Evolutionary conservation across 2,888 invertebrate genomes (phyloP), one percentile per base, ranked within the genome.

Genomic region (Ferdinandea cuprea): DNA sequence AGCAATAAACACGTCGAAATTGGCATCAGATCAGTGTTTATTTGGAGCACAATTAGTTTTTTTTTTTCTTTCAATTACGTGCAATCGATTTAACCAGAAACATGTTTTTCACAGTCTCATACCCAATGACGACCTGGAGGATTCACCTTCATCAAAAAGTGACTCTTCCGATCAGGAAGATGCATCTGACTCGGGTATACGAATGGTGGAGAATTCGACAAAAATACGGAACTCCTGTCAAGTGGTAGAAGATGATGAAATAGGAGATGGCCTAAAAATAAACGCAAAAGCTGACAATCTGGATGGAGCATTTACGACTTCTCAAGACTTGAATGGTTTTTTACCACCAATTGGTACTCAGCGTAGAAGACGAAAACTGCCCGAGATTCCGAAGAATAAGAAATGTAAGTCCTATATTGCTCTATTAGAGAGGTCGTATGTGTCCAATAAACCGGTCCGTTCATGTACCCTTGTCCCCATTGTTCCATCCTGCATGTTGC

Each of bases 341-440:
- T 85, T 88, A 37, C 87, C 88, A 15, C 89, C 88, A 86, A 76
- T 92, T 91, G 65, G 86, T 87, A 66, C 91, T 88, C 88, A 95
- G 89, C 92, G 96, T 85, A 93, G 95, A 88, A 92, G 97, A 87
- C 93, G 97, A 91, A 96, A 96, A 91, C 92, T 97, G 25, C 97
- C 97, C 35, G 97, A 97, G 91, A 97, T 97, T 87, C 97, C 97
- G 4, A 97, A 96, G 90, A 95, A 95, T 88, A 95, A 95, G 90
- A 96, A 96, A 94, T 94, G 96, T 96, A 91, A 94, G 94, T 87
- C 88, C 3, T 25, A 2, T 25, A 5, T 25, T 91, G 48, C 66
- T 69, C 68, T 66, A 68, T 52, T 79, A 84, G 68, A 84, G 76
- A 71, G 71, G 30, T 46, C 52, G 13, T 25, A 35, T 66, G 11